Evolutionary conservation across 2,888 invertebrate genomes (phyloP), one percentile per base, ranked within the genome.

Genomic region (Oscheius sp.): DNA sequence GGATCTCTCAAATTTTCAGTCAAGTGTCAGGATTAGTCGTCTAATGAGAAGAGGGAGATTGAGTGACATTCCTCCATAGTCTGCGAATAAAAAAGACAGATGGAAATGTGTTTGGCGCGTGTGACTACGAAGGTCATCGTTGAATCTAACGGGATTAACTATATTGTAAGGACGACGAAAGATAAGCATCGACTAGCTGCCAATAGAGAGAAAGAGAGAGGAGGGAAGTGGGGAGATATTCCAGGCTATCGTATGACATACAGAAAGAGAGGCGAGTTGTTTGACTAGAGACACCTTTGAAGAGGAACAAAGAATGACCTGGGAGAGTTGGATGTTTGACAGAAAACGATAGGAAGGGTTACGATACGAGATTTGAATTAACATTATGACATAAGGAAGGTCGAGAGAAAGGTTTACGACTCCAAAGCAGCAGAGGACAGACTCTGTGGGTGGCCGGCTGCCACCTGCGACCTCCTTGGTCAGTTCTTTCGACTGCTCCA

Each of bases 381-480:
- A 47, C 12, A 24, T 14, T 20, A 24, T 2, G 33, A 3, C 26
- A 28, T 3, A 4, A 54, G 2, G 17, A 54, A 30, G 33, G 36
- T 32, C 54, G 32, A 36, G 54, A 33, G 33, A 51, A 54, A 54
- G 32, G 54, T 36, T 33, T 33, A 54, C 36, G 54, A 22, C 54
- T 32, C 36, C 47, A 24, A 24, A 54, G 36, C 54, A 32, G 32
- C 54, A 33, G n/a, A 3, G 41, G 12, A 26, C 14, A 26, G 2
- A 14, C 51, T 5, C 54, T 33, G 54, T 54, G 54, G 54, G 54
- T 54, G 54, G 54, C 22, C 54, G n/a, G 36, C n/a, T 50, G 26
- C 50, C n/a, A 54, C 54, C 54, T 54, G 54, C 54, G 50, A 50
- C 50, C 50, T 26, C n/a, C 47, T 47, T 17, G 47, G 22, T 47